Percentiles rank a stretch among this genome's conserved stretches.
phyloP scores from a whole-genome alignment of 2,888 invertebrate species.

The Drosophila mercatorum region DNA sequence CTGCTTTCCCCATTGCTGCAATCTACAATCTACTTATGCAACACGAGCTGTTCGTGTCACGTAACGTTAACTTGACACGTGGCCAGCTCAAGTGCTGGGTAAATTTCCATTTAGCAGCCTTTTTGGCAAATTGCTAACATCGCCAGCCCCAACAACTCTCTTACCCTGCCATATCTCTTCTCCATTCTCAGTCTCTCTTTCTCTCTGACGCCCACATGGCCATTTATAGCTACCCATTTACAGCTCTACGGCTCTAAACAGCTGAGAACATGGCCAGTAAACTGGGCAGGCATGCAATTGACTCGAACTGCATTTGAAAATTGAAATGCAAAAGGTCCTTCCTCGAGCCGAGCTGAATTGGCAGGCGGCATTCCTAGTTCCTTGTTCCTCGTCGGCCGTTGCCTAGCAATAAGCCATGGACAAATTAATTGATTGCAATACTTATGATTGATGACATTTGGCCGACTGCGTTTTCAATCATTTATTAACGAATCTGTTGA shows the following conservation, averaged over 20 bases:
- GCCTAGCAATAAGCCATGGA: conserved; percentile 52
- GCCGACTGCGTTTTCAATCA: conserved; percentile 67
- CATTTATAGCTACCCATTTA: conserved; percentile 9
- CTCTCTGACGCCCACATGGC: conserved; percentile 4
- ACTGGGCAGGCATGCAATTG: conserved; percentile 57
- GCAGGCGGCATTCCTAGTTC: neutral
- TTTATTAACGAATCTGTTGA: conserved; percentile 70
- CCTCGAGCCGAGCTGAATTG: conserved; percentile 1
- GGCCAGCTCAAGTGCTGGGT: conserved; percentile 23
- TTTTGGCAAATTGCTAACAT: conserved; percentile 59
- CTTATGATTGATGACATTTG: conserved; percentile 73
- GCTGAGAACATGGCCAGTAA: conserved; percentile 44
- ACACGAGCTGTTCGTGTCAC: conserved; percentile 23
- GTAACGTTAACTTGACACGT: neutral
- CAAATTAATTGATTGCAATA: conserved; percentile 74
- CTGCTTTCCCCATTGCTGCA: neutral
- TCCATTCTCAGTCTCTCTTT: neutral
- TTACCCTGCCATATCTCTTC: too few relatives aligned
- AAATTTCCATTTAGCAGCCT: conserved; percentile 41
- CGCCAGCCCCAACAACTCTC: conserved; percentile 1
- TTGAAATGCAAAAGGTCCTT: conserved; percentile 42
- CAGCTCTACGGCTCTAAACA: conserved; percentile 20
- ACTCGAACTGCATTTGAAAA: conserved; percentile 66
- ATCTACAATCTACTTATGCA: neutral
- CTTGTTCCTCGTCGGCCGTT: conserved; percentile 17